Base-by-base conservation (phyloP, 1,140 invertebrate genomes). In the Drosophila arawakana region DNA sequence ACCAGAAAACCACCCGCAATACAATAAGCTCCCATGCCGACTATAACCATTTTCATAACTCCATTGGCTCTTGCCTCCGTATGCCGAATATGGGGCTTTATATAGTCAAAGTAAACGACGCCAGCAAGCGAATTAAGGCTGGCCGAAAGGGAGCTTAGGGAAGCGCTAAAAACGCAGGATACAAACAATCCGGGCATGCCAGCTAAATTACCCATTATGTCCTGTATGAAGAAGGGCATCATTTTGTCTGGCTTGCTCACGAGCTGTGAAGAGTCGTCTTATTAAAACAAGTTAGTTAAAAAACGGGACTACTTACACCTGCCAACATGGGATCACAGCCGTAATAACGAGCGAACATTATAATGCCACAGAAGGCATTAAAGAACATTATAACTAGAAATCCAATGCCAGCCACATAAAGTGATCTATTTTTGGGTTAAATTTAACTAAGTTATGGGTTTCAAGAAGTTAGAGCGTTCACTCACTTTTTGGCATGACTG, bases 91-190 rank as follows among this genome's bases (percentile, higher is more conserved):
- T 62, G 93, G 71, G 61, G 95, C 73, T 95, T 95, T 7, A 96
- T 94, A 79, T 96, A 94, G 90, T 97, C 96, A 82, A 96, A 95
- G 89, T 96, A 95, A 67, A 96, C 95, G 0, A 96, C 95, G 0
- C 96, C 96, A 2, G 96, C 94, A 91, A 97, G 94, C 1, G 96
- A 96, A 81, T 96, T 97, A 2, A 97, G 88, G 13, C 94, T 94
- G 5, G 95, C 95, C 0, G 95, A 96, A 92, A 96, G 94, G 4
- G 95, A 96, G 81, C 96, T 97, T 81, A 74, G 92, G 7, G 95
- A 95, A 35, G 95, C 95, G 80, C 95, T 95, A 69, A 96, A 95
- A 2, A 96, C 93, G 58, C 95, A 95, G 34, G 95, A 95, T 2
- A 96, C 93, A 77, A 96, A 96, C 0, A 96, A 69, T 3, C 95